A percentile compares a stretch with the other conserved stretches of the same genome.
These are phyloP conservation scores for Choristoneura fumiferana DNA, from an alignment of 1,140 invertebrate species.

Conservation along the genomic window DNA sequence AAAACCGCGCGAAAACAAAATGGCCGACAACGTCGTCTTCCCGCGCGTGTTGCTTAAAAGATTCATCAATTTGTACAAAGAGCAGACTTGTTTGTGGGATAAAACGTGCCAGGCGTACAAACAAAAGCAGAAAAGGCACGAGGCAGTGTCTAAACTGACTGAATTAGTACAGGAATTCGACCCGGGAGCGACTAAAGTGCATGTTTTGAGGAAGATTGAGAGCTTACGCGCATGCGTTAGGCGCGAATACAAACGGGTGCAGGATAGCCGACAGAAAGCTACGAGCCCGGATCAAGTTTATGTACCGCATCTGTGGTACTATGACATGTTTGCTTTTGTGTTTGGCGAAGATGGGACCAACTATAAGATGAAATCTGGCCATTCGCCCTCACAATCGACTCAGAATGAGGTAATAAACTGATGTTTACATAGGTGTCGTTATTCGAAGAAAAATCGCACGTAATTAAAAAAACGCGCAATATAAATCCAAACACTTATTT, in stretches of 20 bases:
- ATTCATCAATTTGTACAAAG: conserved; percentile 57
- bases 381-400: conserved; percentile 27
- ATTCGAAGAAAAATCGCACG: too few relatives aligned
- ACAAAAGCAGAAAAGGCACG: conserved; percentile 50
- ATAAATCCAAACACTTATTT: too few relatives aligned
- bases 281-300: conserved; percentile 42
- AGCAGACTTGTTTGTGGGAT: conserved; percentile 57
- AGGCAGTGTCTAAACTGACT: conserved; percentile 54
- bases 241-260: conserved; percentile 51
- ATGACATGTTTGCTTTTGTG: conserved; percentile 54
- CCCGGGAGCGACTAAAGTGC: conserved; percentile 53
- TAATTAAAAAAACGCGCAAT: too few relatives aligned
- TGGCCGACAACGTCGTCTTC: conserved; percentile 52
- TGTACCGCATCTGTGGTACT: conserved; percentile 60
- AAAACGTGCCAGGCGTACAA: conserved; percentile 45
- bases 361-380: conserved; percentile 21
- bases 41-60: conserved; percentile 53
- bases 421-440: too few relatives aligned
- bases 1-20: conserved; percentile 31
- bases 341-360: conserved; percentile 34
- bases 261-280: conserved; percentile 41
- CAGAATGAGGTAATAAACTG: conserved; percentile 22
- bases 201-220: conserved; percentile 62
- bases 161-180: conserved; percentile 54
- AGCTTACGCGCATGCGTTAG: conserved; percentile 61